Conservation (phyloP, 2,797 vertebrate species). For the Tauraco hartlaubi region DNA sequence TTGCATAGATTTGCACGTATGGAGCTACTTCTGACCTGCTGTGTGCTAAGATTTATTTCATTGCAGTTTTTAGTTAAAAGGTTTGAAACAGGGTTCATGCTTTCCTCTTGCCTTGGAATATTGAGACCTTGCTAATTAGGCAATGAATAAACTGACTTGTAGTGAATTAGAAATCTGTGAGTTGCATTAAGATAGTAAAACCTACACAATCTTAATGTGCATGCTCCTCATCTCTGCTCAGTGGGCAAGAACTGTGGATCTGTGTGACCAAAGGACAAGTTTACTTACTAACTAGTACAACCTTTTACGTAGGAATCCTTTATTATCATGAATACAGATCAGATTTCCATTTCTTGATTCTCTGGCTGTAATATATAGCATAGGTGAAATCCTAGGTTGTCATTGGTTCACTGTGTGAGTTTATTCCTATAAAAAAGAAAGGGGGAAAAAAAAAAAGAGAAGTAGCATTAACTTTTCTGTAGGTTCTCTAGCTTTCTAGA, state of each 20-base stretch:
- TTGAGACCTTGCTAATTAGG: neutral
- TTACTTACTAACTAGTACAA: neutral
- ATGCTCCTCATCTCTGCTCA: neutral
- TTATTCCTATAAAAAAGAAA: neutral
- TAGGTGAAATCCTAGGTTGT: neutral
- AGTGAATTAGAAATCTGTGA: neutral
- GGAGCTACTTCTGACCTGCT: neutral
- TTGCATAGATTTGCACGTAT: neutral
- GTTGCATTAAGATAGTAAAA: neutral
- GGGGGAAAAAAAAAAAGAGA: accelerated
- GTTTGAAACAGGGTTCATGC: neutral
- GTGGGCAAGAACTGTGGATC: neutral
- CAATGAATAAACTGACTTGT: neutral
- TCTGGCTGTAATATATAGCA: neutral
- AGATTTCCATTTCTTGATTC: neutral
- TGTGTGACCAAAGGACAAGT: neutral
- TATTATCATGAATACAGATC: neutral
- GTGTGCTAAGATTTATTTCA: neutral
- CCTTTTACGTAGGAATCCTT: neutral
- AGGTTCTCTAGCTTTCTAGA: neutral
- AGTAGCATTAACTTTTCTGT: neutral
- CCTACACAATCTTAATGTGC: neutral
- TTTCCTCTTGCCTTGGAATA: neutral
- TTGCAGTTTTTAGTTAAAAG: neutral
- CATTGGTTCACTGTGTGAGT: neutral